Base-by-base conservation (phyloP, 2,797 vertebrate genomes). In the Melanitta fusca region DNA sequence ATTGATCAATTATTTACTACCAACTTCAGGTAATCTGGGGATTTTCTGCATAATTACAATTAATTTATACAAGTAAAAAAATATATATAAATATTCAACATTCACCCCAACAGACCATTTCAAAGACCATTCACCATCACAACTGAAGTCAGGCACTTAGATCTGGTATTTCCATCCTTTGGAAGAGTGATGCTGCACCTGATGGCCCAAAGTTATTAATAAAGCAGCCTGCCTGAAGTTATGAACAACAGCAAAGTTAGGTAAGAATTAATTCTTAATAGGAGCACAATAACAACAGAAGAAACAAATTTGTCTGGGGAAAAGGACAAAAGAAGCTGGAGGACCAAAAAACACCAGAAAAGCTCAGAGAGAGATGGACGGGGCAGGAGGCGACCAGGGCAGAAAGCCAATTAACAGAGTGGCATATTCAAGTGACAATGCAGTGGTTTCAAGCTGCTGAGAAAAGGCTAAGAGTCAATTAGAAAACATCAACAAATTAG, bases 381-480 rank as follows among this genome's bases (percentile, higher is more conserved):
- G 72, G 39, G 7, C n/a, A 49, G 36, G 21, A 51, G 14, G 49
- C 34, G 6, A 16, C 62, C 19, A 39, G 12, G 32, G n/a, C 38
- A 43, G 86, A 89, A 84, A 77, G 51, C 16, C 49, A 81, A 6
- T 65, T 41, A 73, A 51, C 49, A 2, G 1, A 71, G 20, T 56
- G 17, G n/a, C 30, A 32, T 24, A 75, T 20, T 60, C 38, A 47
- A 57, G 6, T 24, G 51, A 73, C 73, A 85, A 64, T 6, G 10
- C 53, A 62, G 25, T 19, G 41, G 9, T 56, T 91, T 80, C 79
- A 88, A 56, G 28, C 39, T 80, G 36, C 51, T 74, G 86, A 85
- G 61, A 64, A 90, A 91, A 89, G n/a, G 32, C 25, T 69, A 20
- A 60, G 54, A 88, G 87, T 93, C 73, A 85, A 80, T 91, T 73